Evolutionary conservation across 2,113 vertebrate species (phyloP).

Genomic region (Melanotaenia duboulayi): DNA sequence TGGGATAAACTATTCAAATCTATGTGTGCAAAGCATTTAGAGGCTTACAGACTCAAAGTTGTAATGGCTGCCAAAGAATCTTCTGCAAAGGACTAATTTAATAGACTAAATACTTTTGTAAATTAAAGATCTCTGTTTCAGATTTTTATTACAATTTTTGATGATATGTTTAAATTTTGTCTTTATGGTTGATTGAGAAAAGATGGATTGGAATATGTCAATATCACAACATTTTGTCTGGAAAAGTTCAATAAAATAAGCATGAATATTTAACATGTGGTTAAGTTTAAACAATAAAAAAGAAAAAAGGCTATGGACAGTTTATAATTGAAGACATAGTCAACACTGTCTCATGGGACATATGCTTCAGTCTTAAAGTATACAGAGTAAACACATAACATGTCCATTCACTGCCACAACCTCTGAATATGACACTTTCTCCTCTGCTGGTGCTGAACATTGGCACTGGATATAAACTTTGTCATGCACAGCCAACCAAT

Average conservation of each 20-base stretch:
- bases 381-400: not conserved
- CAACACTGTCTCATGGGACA: not conserved
- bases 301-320: not conserved
- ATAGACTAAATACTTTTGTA: not conserved
- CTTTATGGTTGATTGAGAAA: not conserved
- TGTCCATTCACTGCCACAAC: not conserved
- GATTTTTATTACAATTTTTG: not conserved
- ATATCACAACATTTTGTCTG: too few species aligned
- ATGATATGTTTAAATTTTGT: not conserved
- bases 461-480: not conserved
- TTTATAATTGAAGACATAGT: conserved; percentile 10
- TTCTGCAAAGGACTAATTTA: not conserved
- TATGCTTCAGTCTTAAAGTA: not conserved
- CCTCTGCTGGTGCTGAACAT: not conserved
- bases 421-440: conserved; percentile 2
- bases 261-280: not conserved
- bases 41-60: not conserved
- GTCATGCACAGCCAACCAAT: not conserved
- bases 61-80: not conserved
- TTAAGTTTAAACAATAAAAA: conserved; percentile 1
- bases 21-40: not conserved
- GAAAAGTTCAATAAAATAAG: not conserved
- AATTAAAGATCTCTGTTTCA: not conserved
- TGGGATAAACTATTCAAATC: conserved; percentile 7
- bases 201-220: not conserved